Percentiles rank a stretch among this genome's conserved stretches.
Evolutionary conservation across 1,140 invertebrate genomes (phyloP).

Genomic region (Hestina assimilis): DNA sequence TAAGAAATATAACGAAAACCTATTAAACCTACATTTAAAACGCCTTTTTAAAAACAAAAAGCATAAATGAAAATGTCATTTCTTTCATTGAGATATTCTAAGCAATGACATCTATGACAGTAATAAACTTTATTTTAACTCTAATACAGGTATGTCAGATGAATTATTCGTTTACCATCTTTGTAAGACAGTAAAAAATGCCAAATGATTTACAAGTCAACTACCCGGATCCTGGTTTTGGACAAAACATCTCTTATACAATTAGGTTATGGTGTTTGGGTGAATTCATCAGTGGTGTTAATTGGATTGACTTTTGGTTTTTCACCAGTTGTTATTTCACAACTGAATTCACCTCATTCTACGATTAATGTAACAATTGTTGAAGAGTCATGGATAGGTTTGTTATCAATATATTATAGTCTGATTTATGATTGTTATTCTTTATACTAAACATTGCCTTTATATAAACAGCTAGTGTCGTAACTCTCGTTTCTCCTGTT

Average conservation of each 20-base stretch:
- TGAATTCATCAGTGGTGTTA: slow-evolving; percentile 70
- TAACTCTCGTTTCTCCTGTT: slow-evolving; percentile 74
- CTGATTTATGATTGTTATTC: not conserved
- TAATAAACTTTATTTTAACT: too few relatives aligned
- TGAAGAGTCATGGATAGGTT: slow-evolving; percentile 79
- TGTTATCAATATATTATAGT: slow-evolving; percentile 5
- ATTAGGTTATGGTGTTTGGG: slow-evolving; percentile 50
- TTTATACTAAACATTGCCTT: too few relatives aligned
- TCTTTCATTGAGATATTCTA: too few relatives aligned
- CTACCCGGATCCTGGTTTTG: slow-evolving; percentile 48
- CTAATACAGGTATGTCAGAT: too few relatives aligned
- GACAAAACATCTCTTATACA: slow-evolving; percentile 49
- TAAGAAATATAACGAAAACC: too few relatives aligned
- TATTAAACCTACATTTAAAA: too few relatives aligned
- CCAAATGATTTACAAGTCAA: slow-evolving; percentile 10
- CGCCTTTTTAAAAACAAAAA: too few relatives aligned
- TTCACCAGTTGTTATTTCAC: slow-evolving; percentile 74
- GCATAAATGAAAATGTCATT: too few relatives aligned
- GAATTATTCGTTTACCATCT: too few relatives aligned
- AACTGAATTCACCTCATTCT: slow-evolving; percentile 47
- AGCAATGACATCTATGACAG: too few relatives aligned
- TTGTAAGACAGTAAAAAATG: too few relatives aligned
- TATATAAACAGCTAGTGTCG: slow-evolving; percentile 73
- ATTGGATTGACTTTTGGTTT: slow-evolving; percentile 77
- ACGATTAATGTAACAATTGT: slow-evolving; percentile 36